Percentiles rank a stretch among this genome's conserved stretches.
These are phyloP conservation scores for Paedocypris sp. DNA, from an alignment of 2,113 vertebrate genomes.

Conservation along the genomic window DNA sequence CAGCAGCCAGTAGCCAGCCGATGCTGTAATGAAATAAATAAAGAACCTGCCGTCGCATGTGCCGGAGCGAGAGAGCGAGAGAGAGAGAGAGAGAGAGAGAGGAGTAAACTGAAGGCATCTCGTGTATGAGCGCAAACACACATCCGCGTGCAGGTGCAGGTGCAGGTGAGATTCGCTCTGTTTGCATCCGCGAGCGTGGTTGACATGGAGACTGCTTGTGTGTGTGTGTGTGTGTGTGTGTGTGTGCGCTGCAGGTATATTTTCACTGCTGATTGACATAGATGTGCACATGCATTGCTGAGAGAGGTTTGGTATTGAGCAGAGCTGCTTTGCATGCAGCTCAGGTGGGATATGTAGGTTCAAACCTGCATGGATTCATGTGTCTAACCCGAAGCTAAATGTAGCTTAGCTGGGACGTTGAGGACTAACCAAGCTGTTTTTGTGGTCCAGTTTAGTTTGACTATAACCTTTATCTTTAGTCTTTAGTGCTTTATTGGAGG, in stretches of 20 bases:
- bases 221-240: slow-evolving; percentile 6
- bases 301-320: slow-evolving; percentile 25
- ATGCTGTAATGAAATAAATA: slow-evolving; percentile 72
- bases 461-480: no score
- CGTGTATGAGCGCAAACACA: slow-evolving; percentile 1
- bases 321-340: slow-evolving; percentile 61
- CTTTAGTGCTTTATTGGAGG: no score
- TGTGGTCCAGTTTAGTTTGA: no score
- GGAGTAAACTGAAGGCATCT: slow-evolving; percentile 27
- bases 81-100: slow-evolving; percentile 17
- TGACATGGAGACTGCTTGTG: slow-evolving; percentile 44
- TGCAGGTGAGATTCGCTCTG: slow-evolving; percentile 31
- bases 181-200: slow-evolving; percentile 25
- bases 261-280: not conserved
- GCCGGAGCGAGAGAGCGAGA: slow-evolving; percentile 40
- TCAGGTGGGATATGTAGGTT: slow-evolving; percentile 55
- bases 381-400: no score
- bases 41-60: slow-evolving; percentile 58
- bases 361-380: no score
- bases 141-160: not conserved
- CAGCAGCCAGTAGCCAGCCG: slow-evolving; percentile 48
- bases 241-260: slow-evolving; percentile 17
- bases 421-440: no score
- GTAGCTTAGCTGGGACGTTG: slow-evolving; percentile 3
- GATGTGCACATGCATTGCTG: not conserved